Percentiles rank a stretch among this genome's conserved stretches.
phyloP scores from a whole-genome alignment of 1,140 invertebrate species.

The Pachypsylla venusta region DNA sequence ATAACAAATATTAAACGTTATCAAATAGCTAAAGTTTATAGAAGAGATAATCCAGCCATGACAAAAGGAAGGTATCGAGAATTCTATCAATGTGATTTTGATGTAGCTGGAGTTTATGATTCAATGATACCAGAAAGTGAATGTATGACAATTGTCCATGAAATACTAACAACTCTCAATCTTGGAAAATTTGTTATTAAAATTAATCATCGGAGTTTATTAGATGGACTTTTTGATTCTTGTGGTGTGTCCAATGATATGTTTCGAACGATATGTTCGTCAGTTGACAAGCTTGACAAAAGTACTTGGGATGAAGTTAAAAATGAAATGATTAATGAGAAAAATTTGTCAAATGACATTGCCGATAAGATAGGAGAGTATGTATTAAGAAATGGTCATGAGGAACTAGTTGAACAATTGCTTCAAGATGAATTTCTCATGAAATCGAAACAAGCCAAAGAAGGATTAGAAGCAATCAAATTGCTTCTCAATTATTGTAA shows the following conservation, averaged over 20 bases:
- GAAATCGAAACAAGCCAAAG: slow-evolving; percentile 16
- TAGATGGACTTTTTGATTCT: slow-evolving; percentile 53
- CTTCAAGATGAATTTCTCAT: slow-evolving; percentile 26
- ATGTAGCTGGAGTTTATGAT: slow-evolving; percentile 54
- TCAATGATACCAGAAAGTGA: slow-evolving; percentile 53
- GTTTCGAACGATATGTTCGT: slow-evolving; percentile 50
- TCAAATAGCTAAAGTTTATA: slow-evolving; percentile 44
- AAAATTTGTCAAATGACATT: slow-evolving; percentile 37
- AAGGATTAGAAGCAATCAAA: slow-evolving; percentile 34
- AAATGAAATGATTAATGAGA: slow-evolving; percentile 48
- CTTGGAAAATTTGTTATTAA: slow-evolving; percentile 46
- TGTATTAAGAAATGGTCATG: slow-evolving; percentile 36
- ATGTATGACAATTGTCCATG: slow-evolving; percentile 44
- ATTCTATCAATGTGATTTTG: slow-evolving; percentile 65
- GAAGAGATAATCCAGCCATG: slow-evolving; percentile 53
- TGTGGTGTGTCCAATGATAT: slow-evolving; percentile 45
- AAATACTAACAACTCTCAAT: slow-evolving; percentile 42
- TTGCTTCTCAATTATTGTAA: slow-evolving; percentile 42
- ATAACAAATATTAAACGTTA: slow-evolving; percentile 46
- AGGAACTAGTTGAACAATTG: slow-evolving; percentile 36
- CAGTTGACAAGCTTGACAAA: slow-evolving; percentile 60
- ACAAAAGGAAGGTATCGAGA: slow-evolving; percentile 49
- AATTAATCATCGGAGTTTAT: slow-evolving; percentile 47
- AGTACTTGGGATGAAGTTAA: slow-evolving; percentile 45
- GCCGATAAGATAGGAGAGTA: slow-evolving; percentile 47